Evolutionary conservation across 2,113 vertebrate genomes (phyloP).

Genomic region (Polyodon spathula): DNA sequence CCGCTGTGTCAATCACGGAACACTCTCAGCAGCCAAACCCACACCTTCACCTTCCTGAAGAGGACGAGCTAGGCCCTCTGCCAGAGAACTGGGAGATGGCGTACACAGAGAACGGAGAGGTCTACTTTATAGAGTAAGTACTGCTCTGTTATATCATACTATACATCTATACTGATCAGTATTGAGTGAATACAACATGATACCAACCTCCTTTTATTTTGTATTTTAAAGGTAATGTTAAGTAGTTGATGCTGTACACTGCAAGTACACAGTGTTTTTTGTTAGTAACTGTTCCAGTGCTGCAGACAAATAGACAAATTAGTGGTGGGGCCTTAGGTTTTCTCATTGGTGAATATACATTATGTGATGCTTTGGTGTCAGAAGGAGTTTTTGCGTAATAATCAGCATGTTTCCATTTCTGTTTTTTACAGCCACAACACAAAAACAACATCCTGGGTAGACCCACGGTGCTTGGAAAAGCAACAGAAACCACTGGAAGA

Average conservation of each 20-base stretch:
- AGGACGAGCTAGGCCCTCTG: constrained; percentile 90
- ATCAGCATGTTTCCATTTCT: constrained; percentile 1
- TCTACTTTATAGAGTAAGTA: constrained; percentile 98
- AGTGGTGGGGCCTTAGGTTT: too few relatives aligned
- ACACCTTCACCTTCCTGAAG: constrained; percentile 84
- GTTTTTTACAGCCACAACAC: constrained; percentile 84
- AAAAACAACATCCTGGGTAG: constrained; percentile 98
- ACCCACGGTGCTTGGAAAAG: constrained; percentile 97
- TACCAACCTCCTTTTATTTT: too few relatives aligned
- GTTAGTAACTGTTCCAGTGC: too few relatives aligned
- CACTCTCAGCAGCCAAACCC: constrained; percentile 86
- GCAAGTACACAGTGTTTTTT: too few relatives aligned
- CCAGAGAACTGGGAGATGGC: constrained; percentile 99
- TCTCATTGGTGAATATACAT: too few relatives aligned
- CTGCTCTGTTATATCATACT: background rate
- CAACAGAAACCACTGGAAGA: constrained; percentile 97
- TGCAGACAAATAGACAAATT: too few relatives aligned
- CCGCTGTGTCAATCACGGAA: constrained; percentile 85
- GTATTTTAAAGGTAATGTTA: too few relatives aligned
- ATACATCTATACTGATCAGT: too few relatives aligned
- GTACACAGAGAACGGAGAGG: constrained; percentile 97
- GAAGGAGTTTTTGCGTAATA: background rate
- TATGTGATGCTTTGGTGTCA: too few relatives aligned
- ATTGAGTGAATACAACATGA: too few relatives aligned
- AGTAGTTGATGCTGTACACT: too few relatives aligned